Evolutionary conservation across 2,888 invertebrate genomes (phyloP).

Genomic region (Dasysyrphus tricinctus): DNA sequence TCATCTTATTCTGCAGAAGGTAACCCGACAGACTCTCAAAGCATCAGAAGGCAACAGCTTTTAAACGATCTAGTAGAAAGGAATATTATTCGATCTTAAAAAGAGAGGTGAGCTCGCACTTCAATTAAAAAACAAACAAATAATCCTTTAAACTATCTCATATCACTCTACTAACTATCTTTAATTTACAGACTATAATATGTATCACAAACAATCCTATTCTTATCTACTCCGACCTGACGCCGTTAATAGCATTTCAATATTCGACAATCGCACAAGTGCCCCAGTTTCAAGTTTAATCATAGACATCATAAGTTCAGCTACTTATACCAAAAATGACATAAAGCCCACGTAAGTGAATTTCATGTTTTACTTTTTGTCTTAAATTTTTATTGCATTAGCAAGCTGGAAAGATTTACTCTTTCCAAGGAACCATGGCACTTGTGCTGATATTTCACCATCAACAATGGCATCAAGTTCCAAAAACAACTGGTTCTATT

Average conservation of each 20-base stretch:
- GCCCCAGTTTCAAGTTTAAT: constrained; percentile 78
- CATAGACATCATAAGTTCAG: constrained; percentile 83
- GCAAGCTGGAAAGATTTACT: constrained; percentile 96
- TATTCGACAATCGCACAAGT: constrained; percentile 88
- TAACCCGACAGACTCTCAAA: no score
- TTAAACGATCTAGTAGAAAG: no score
- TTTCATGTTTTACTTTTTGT: constrained; percentile 28
- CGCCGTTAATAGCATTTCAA: constrained; percentile 85
- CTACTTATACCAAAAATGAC: constrained; percentile 89
- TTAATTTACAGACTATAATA: constrained; percentile 84
- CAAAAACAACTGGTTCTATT: constrained; percentile 88
- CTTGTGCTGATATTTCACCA: constrained; percentile 80
- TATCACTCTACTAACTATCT: not conserved
- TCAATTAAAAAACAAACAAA: no score
- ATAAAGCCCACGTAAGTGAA: constrained; percentile 77
- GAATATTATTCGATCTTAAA: no score
- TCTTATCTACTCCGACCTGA: constrained; percentile 88
- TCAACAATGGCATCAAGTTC: constrained; percentile 81
- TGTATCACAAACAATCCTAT: constrained; percentile 92
- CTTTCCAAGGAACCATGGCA: constrained; percentile 90
- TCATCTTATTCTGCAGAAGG: no score
- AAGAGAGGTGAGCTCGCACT: no score
- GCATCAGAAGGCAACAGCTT: no score
- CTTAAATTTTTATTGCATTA: no score
- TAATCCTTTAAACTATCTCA: no score